These are phyloP conservation scores for Oxyteleia sp. DNA, from an alignment of 2,888 invertebrate genomes.

Conservation along the genomic window DNA sequence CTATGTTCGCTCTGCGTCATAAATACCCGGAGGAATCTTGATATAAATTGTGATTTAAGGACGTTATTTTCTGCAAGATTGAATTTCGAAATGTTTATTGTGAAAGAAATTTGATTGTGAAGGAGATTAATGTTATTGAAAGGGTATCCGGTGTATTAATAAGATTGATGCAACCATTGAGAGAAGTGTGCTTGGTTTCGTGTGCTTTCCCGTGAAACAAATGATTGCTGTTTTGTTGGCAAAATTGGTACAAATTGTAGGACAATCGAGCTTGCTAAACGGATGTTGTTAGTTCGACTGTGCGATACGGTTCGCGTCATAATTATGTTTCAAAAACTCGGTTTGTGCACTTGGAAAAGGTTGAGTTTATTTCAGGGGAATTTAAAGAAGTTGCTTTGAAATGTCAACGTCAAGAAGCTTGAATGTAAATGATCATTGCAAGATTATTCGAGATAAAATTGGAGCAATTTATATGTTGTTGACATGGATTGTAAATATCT, in stretches of 20 bases:
- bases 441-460: too few relatives aligned
- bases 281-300: background rate
- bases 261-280: background rate
- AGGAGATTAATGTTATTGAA: slow-evolving; percentile 30
- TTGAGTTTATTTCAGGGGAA: too few relatives aligned
- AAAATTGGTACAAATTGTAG: background rate
- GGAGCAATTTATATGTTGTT: too few relatives aligned
- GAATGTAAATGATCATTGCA: too few relatives aligned
- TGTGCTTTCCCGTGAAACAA: background rate
- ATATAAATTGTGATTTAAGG: slow-evolving; percentile 50
- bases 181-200: background rate
- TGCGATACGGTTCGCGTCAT: background rate
- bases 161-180: background rate
- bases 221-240: background rate
- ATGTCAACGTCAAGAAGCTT: too few relatives aligned
- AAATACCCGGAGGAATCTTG: slow-evolving; percentile 50
- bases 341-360: too few relatives aligned
- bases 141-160: slow-evolving; percentile 6
- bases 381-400: too few relatives aligned
- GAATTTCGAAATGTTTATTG: slow-evolving; percentile 30
- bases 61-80: slow-evolving; percentile 46
- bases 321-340: background rate
- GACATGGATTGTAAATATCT: too few relatives aligned
- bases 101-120: slow-evolving; percentile 40
- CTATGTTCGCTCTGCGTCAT: slow-evolving; percentile 22